Base-by-base conservation (phyloP, 1,140 invertebrate species). In the Temnothorax curvispinosus region DNA sequence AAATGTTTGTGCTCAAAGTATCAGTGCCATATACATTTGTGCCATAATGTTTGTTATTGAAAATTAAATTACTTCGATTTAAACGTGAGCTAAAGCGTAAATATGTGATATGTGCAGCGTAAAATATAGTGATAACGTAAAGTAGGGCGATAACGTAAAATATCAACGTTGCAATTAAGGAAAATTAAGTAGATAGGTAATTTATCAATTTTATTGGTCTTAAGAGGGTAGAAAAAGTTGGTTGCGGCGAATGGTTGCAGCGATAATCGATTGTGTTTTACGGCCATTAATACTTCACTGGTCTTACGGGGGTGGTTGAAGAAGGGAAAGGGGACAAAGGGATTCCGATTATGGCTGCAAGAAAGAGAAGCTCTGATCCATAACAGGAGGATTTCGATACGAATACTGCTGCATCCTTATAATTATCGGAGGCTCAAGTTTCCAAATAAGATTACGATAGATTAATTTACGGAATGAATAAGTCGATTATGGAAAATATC, bases 211-310 rank as follows among this genome's bases (percentile, higher is more conserved):
- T 82, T 18, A 72, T 32, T 80, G 35, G 0, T 69, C 44, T 38
- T 71, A 58, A 27, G 4, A 13, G 4, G 47, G 6, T 44, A 41
- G 11, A 60, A 74, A 60, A 74, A 82, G 7, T n/a, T 84, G 27
- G 27, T 27, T 27, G 27, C 27, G 27, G 27, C 32, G 4, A 4
- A 71, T 71, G 52, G 5, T 44, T 81, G 18, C 18, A 56, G 5
- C 47, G 35, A 69, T 69, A 69, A 81, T 71, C 64, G 21, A 81
- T 81, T 47, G 9, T 47, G 50, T 56, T 81, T 81, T 81, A 71
- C 54, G 13, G n/a, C 4, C 38, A 44, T 71, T 71, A 71, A 81
- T 71, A 71, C 32, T 35, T 47, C 47, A 41, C 32, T 4, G 13
- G n/a, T 21, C 11, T 58, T 56, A 71, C 2, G 7, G 0, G n/a